phyloP scores from a whole-genome alignment of 2,888 invertebrate genomes.

The Eupithecia subumbrata region DNA sequence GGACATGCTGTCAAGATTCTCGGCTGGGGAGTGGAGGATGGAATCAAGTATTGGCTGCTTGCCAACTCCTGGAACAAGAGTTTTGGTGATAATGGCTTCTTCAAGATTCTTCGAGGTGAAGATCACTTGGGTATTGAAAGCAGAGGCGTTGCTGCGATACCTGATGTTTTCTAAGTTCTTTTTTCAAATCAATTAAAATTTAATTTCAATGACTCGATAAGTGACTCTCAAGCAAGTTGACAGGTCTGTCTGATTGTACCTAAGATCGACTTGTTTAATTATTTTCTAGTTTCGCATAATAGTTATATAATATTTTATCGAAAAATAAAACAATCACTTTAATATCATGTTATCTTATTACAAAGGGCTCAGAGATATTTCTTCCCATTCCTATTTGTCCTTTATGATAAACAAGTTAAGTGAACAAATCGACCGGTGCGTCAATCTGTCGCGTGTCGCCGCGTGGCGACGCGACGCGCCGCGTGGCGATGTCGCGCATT shows the following conservation, averaged over 20 bases:
- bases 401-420: conserved; percentile 74
- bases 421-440: conserved; percentile 76
- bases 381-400: conserved; percentile 64
- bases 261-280: background rate
- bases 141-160: background rate
- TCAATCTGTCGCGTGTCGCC: conserved; percentile 73
- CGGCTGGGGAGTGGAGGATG: conserved; percentile 12
- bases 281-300: background rate
- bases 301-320: background rate
- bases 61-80: conserved; percentile 14
- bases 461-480: conserved; percentile 61
- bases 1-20: conserved; percentile 15
- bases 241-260: background rate
- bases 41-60: conserved; percentile 11
- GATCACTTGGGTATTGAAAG: conserved; percentile 28
- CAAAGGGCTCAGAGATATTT: conserved; percentile 55
- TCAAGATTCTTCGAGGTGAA: conserved; percentile 8
- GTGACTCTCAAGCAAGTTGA: background rate
- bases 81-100: conserved; percentile 11
- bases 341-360: conserved; percentile 51
- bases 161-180: background rate
- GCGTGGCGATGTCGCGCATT: conserved; percentile 68
- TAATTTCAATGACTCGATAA: background rate
- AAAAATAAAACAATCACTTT: background rate
- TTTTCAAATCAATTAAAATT: background rate